These are phyloP conservation scores for Channa maculata DNA, from an alignment of 2,113 vertebrate species.

Conservation along the genomic window DNA sequence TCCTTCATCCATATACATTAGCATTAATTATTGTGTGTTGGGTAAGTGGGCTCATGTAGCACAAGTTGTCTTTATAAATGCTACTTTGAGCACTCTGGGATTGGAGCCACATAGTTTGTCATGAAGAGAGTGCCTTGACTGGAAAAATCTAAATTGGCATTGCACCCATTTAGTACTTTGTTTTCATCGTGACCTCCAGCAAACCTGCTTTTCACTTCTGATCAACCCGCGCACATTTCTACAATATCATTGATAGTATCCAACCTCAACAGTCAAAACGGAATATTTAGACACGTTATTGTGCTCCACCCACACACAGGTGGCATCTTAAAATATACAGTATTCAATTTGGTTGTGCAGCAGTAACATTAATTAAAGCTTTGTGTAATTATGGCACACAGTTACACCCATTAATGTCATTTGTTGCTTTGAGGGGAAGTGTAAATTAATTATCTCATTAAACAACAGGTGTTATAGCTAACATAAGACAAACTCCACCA, in stretches of 20 bases:
- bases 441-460: slow-evolving; percentile 12
- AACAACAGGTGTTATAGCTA: background rate
- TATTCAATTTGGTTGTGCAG: background rate
- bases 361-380: background rate
- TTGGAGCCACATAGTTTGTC: slow-evolving; percentile 54
- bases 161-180: slow-evolving; percentile 53
- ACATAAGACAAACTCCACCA: slow-evolving; percentile 8
- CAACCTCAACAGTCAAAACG: too few relatives aligned
- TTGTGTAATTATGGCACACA: slow-evolving; percentile 3
- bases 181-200: slow-evolving; percentile 44
- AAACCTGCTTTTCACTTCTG: slow-evolving; percentile 31
- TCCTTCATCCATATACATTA: slow-evolving; percentile 39
- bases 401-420: background rate
- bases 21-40: slow-evolving; percentile 42
- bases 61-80: slow-evolving; percentile 60
- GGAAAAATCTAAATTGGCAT: slow-evolving; percentile 36
- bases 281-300: too few relatives aligned
- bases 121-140: slow-evolving; percentile 51
- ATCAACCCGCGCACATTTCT: too few relatives aligned
- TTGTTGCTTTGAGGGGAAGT: background rate
- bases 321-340: background rate
- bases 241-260: too few relatives aligned
- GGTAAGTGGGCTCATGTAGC: slow-evolving; percentile 22
- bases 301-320: background rate
- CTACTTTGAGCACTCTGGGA: slow-evolving; percentile 51